Evolutionary conservation across 2,797 vertebrate species (phyloP), one percentile per base, ranked within the genome.

Genomic region (Darevskia nairensis): DNA sequence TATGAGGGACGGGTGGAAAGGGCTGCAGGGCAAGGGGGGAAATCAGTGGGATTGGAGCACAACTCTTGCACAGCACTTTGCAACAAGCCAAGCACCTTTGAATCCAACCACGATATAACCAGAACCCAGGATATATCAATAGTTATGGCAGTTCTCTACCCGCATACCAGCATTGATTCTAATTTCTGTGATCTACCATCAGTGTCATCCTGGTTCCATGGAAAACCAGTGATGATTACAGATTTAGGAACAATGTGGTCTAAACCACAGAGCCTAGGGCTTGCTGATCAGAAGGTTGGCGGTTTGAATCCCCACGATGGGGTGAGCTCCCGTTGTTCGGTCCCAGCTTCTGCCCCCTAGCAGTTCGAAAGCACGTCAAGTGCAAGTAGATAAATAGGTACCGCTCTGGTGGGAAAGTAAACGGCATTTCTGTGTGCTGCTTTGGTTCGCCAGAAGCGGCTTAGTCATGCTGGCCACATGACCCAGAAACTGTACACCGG

Each of bases 401-500:
- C 39, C 1, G 4, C 39, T 41, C 39, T 41, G 39, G 39, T 5
- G 4, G 3, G 39, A 41, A 41, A 5, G 39, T 41, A 41, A 41
- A 41, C 5, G 39, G 39, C 39, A 5, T 41, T 41, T 41, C 39
- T 1, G 39, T 41, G 39, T 5, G 39, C 39, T 41, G 39, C 39
- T 41, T 5, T 41, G 39, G 39, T 41, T 41, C 5, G 39, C 4
- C 39, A 41, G 39, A 41, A 41, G 39, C 39, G 39, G 1, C 39
- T 41, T 41, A 41, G 39, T 41, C 4, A 4, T 41, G 39, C 39
- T 41, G 39, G 4, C 39, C 39, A 41, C 39, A 41, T 4, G 39
- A 41, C 3, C 39, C 5, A 1, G 39, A 41, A 41, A 4, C 39
- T 41, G 5, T 41, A 41, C 39, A 1, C 1, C 4, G 1, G 39